Evolutionary conservation across 2,888 invertebrate genomes (phyloP).

Genomic region (Lasioglossum pauxillum): DNA sequence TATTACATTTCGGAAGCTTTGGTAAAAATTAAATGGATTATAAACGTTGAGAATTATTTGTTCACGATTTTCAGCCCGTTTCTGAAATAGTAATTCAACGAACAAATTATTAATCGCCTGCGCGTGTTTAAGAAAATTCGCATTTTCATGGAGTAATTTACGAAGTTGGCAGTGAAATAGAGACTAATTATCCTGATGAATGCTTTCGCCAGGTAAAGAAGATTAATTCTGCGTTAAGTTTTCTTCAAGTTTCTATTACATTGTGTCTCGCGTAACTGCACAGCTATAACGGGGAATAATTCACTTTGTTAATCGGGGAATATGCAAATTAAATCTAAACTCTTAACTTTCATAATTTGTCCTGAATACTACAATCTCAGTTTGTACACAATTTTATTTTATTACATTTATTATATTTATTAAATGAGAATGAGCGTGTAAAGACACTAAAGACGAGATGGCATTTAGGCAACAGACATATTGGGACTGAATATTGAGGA

Average conservation of each 20-base stretch:
- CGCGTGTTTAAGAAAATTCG: not conserved
- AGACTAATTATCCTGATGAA: not conserved
- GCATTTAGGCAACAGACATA: not conserved
- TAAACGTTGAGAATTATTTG: too few relatives aligned
- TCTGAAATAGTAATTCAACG: not conserved
- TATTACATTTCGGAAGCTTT: too few relatives aligned
- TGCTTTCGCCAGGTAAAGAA: not conserved
- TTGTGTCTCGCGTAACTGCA: not conserved
- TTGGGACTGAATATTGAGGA: not conserved
- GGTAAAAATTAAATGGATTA: too few relatives aligned
- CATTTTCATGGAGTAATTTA: constrained; percentile 7
- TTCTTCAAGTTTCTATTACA: not conserved
- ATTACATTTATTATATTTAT: not conserved
- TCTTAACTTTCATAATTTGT: not conserved
- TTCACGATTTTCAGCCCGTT: too few relatives aligned
- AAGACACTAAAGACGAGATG: not conserved
- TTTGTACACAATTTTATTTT: not conserved
- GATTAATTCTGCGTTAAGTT: constrained; percentile 3
- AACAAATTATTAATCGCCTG: not conserved
- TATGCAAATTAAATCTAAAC: not conserved
- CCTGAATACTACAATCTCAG: not conserved
- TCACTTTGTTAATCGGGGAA: not conserved
- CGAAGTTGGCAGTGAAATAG: constrained; percentile 1
- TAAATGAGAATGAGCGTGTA: not conserved
- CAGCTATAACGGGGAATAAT: not conserved